Percentiles rank a stretch among this genome's conserved stretches.
Evolutionary conservation across 2,797 vertebrate species (phyloP).

Genomic region (Typhlichthys subterraneus): DNA sequence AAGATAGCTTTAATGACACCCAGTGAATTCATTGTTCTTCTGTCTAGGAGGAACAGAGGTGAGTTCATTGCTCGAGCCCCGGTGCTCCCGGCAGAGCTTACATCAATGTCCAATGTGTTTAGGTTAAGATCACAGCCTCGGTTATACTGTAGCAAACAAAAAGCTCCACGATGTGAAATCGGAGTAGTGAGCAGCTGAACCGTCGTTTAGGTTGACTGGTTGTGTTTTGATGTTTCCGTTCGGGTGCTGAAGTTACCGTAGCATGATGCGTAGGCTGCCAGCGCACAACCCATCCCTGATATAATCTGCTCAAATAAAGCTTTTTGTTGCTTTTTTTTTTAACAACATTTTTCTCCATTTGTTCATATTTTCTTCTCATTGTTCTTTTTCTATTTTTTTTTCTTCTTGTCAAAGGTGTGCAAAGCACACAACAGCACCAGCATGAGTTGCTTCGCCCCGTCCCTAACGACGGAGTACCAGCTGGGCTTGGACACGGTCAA

Average conservation of each 20-base stretch:
- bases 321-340: neutral
- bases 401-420: conserved; percentile 80
- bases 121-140: conserved; percentile 35
- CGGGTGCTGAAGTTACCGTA: conserved; percentile 16
- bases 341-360: neutral
- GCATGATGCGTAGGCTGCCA: conserved; percentile 13
- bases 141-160: conserved; percentile 29
- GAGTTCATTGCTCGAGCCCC: conserved; percentile 37
- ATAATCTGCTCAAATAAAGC: conserved; percentile 11
- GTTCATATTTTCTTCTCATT: neutral
- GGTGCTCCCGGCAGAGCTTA: conserved; percentile 17
- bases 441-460: conserved; percentile 90
- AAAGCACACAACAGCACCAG: conserved; percentile 88
- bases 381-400: neutral
- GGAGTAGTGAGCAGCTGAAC: conserved; percentile 5
- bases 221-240: conserved; percentile 38
- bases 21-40: conserved; percentile 35
- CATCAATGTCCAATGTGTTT: conserved; percentile 31
- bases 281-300: conserved; percentile 10
- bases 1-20: conserved; percentile 55
- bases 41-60: conserved; percentile 36
- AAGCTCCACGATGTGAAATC: conserved; percentile 9
- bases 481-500: conserved; percentile 87
- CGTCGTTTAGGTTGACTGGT: conserved; percentile 25
- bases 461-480: conserved; percentile 84